Evolutionary conservation across 1,140 invertebrate genomes (phyloP).

Genomic region (Lepidurus arcticus): DNA sequence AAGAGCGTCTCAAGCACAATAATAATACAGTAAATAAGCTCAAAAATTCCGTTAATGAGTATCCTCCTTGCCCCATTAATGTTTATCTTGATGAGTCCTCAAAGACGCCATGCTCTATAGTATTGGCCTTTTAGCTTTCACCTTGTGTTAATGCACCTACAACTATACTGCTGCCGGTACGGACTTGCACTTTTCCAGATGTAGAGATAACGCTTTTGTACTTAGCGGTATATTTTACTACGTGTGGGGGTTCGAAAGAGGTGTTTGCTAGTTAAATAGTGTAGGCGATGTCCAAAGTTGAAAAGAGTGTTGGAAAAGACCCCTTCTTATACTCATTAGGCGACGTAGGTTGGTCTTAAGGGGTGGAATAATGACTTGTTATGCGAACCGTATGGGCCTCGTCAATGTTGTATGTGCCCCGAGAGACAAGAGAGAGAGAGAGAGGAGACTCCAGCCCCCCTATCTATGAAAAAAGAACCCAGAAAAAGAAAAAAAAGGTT

Average conservation of each 20-base stretch:
- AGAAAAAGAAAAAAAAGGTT: constrained; percentile 6
- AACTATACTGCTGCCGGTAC: neutral
- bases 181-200: neutral
- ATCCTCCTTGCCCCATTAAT: too few species aligned
- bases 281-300: constrained; percentile 1
- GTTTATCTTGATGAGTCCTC: too few species aligned
- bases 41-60: too few species aligned
- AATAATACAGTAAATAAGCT: too few species aligned
- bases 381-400: constrained; percentile 17
- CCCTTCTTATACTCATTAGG: constrained; percentile 15
- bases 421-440: too few species aligned
- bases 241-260: neutral
- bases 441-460: neutral
- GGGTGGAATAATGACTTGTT: constrained; percentile 19
- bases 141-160: neutral
- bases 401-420: neutral
- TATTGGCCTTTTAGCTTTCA: neutral
- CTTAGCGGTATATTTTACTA: constrained; percentile 13
- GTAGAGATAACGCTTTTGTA: neutral
- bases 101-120: too few species aligned
- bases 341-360: neutral
- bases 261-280: constrained; percentile 22
- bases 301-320: constrained; percentile 19
- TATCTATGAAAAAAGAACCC: neutral
- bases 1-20: too few species aligned